phyloP scores from a whole-genome alignment of 1,140 invertebrate genomes.

The Leptopilina clavipes region DNA sequence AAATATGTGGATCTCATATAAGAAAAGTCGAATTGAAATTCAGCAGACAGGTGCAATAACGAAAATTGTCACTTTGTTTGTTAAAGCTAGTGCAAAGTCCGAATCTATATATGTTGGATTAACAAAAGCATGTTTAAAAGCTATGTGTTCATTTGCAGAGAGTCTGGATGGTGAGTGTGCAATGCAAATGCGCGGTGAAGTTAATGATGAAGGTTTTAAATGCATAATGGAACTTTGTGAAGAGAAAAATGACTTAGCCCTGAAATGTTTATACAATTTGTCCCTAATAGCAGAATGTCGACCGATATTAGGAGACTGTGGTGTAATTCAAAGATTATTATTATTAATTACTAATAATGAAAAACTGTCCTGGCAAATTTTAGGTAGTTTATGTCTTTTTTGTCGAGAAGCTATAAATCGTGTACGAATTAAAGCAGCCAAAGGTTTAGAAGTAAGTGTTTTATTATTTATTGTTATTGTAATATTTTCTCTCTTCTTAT shows the following conservation, averaged over 20 bases:
- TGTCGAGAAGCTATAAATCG: slow-evolving; percentile 69
- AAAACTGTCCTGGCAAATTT: slow-evolving; percentile 50
- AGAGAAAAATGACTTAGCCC: slow-evolving; percentile 59
- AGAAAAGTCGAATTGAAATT: slow-evolving; percentile 61
- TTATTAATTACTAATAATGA: slow-evolving; percentile 48
- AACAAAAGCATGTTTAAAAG: slow-evolving; percentile 65
- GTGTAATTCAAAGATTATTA: slow-evolving; percentile 59
- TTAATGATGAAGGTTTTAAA: slow-evolving; percentile 58
- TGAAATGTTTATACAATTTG: slow-evolving; percentile 63
- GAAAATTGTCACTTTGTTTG: slow-evolving; percentile 57
- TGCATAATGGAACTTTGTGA: slow-evolving; percentile 58
- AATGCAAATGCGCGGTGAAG: slow-evolving; percentile 59
- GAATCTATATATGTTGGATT: slow-evolving; percentile 56
- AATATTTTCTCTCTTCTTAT: no score
- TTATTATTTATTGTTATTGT: not conserved
- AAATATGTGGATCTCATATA: slow-evolving; percentile 64
- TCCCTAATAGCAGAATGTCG: slow-evolving; percentile 64
- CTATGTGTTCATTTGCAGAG: slow-evolving; percentile 59
- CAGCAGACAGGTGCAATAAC: slow-evolving; percentile 56
- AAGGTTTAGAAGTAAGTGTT: slow-evolving; percentile 57
- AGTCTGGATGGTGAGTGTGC: slow-evolving; percentile 51
- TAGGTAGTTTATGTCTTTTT: slow-evolving; percentile 63
- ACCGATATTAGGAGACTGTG: slow-evolving; percentile 60
- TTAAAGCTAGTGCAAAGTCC: slow-evolving; percentile 50
- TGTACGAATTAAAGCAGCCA: slow-evolving; percentile 51